Evolutionary conservation across 2,113 vertebrate species (phyloP).

Genomic region (Phaethornis superciliosus): DNA sequence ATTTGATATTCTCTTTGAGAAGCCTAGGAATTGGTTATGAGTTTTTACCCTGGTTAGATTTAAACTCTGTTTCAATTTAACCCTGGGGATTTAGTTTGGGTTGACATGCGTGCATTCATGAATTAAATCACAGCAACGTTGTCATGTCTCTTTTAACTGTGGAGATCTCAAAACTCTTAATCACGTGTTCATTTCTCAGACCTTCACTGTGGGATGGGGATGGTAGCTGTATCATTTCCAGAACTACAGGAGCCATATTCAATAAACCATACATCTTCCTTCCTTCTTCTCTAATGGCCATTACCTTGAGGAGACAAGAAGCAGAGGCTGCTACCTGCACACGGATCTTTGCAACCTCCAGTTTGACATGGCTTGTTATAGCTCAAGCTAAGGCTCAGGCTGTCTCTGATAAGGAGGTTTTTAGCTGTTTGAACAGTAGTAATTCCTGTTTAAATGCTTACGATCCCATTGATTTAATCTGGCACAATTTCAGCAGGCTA

Average conservation of each 20-base stretch:
- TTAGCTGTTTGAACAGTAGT: not conserved
- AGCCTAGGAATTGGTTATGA: not conserved
- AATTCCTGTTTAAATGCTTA: constrained; percentile 28
- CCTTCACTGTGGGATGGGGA: not conserved
- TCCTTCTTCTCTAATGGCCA: not conserved
- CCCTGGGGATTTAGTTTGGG: not conserved
- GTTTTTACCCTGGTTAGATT: constrained; percentile 10
- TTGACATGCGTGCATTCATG: not conserved
- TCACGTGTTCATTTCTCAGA: not conserved
- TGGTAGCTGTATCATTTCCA: not conserved
- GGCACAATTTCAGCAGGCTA: constrained; percentile 26
- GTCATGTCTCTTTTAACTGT: not conserved
- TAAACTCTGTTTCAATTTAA: constrained; percentile 15
- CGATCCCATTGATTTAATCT: not conserved
- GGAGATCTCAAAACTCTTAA: not conserved
- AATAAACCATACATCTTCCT: not conserved
- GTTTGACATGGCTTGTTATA: not conserved
- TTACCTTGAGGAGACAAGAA: not conserved
- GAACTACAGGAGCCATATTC: not conserved
- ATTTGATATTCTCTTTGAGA: constrained; percentile 34
- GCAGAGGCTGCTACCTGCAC: not conserved
- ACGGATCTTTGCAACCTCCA: not conserved
- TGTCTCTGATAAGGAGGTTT: not conserved
- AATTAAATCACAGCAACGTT: constrained; percentile 18
- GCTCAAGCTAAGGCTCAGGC: not conserved